Base-by-base conservation (phyloP, 2,797 vertebrate genomes). In the Phylloscopus collybita region DNA sequence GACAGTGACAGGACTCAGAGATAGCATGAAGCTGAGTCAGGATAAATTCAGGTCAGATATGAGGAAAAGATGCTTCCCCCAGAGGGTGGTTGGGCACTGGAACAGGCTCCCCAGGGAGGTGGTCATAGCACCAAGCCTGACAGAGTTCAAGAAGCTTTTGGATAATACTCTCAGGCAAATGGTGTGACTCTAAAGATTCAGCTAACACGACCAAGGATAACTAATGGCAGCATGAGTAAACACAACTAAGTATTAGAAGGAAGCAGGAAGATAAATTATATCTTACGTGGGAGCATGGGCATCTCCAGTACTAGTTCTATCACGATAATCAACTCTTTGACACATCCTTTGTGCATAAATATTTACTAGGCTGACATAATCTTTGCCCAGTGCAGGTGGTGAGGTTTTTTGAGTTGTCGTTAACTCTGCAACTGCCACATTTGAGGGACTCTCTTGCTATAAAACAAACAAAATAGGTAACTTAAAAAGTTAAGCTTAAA, bases 291-390 rank as follows among this genome's bases (percentile, higher is more conserved):
- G 86, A 76, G 7, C 17, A 40, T 94, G 88, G 36, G 51, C 18
- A 0, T 45, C 45, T 82, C 95, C 95, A 22, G 2, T 15, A 34
- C 32, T 2, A 4, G 0, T 14, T 47, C 0, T 13, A 1, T 16
- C 1, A 71, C 1, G 0, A 57, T 93, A 96, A 44, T 57, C 27
- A 65, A 96, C 61, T 6, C 0, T 0, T 2, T 9, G 5, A 8
- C 0, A 0, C 0, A 1, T 40, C 47, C 0, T 91, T 44, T 85
- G 88, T 27, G 71, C 32, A 64, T 38, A 74, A 0, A 0, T 11
- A 71, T 96, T 92, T 53, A 96, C 49, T 2, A 5, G 11, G 65
- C 92, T 71, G 53, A 96, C 9, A 65, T 78, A 95, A 53, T 97
- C 12, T 1, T 0, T 12, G 4, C 3, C 2, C 34, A 0, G 1